phyloP scores from a whole-genome alignment of 2,888 invertebrate species.

The Leptopilina syphax region DNA sequence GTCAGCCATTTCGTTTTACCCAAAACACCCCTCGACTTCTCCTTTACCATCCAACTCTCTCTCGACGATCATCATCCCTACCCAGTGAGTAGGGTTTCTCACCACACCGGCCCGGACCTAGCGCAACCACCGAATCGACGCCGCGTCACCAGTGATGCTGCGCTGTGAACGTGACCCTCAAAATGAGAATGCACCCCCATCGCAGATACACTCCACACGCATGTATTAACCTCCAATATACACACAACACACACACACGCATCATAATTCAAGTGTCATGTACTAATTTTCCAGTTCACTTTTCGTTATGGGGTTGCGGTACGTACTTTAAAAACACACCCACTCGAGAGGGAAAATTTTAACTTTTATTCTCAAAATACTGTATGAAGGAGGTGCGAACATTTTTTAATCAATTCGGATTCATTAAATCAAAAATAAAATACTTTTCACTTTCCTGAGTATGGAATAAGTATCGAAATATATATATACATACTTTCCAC shows the following conservation, averaged over 20 bases:
- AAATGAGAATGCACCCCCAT: constrained; percentile 67
- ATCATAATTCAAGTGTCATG: constrained; percentile 19
- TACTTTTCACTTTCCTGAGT: too few relatives aligned
- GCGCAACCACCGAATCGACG: constrained; percentile 73
- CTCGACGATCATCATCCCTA: constrained; percentile 49
- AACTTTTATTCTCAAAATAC: too few relatives aligned
- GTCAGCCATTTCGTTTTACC: not conserved
- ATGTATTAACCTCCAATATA: constrained; percentile 13
- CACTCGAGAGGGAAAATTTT: too few relatives aligned
- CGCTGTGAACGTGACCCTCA: constrained; percentile 77
- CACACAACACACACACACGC: not conserved
- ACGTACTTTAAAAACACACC: too few relatives aligned
- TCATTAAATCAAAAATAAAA: too few relatives aligned
- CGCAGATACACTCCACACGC: constrained; percentile 35
- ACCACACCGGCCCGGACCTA: constrained; percentile 72
- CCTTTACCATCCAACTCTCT: constrained; percentile 15
- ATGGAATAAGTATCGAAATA: too few relatives aligned
- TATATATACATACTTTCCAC: too few relatives aligned
- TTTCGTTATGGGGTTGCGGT: not conserved
- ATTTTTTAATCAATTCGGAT: too few relatives aligned
- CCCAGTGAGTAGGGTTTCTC: not conserved
- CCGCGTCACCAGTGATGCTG: constrained; percentile 69
- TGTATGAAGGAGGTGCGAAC: too few relatives aligned
- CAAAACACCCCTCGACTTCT: constrained; percentile 17
- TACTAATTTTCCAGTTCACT: not conserved